Percentiles rank a stretch among this genome's conserved stretches.
Conservation (phyloP, 2,113 vertebrate species). For the Limnothrissa miodon region DNA sequence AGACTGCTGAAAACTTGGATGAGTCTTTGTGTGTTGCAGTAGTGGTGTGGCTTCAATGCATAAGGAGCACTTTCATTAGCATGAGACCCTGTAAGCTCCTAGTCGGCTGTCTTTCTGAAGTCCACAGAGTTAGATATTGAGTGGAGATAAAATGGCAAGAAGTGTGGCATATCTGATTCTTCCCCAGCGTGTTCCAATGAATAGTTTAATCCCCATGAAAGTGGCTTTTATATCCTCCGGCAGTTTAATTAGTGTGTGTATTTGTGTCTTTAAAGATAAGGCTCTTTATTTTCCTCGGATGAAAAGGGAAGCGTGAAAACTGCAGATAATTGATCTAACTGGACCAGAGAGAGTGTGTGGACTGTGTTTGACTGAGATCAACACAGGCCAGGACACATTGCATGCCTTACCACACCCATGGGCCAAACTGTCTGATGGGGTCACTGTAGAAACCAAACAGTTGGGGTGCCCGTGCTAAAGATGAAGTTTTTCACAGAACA, state of each 20-base stretch:
- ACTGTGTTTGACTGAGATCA: neutral
- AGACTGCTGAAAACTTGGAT: neutral
- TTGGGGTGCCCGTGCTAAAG: neutral
- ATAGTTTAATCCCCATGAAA: neutral
- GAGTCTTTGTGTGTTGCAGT: neutral
- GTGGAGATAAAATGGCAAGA: neutral
- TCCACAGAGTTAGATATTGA: neutral
- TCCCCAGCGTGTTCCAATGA: neutral
- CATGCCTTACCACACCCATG: neutral
- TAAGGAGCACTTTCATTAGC: neutral
- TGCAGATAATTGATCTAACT: conserved; percentile 16
- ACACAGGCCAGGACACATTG: neutral
- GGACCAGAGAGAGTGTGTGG: neutral
- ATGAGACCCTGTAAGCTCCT: neutral
- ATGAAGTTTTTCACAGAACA: neutral
- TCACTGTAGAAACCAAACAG: neutral
- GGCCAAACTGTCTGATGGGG: neutral
- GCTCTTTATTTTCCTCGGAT: neutral
- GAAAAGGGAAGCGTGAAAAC: neutral
- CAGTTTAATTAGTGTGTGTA: neutral
- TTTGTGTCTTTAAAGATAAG: conserved; percentile 4
- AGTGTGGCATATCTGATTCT: neutral
- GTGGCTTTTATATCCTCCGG: neutral
- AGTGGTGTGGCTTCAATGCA: neutral
- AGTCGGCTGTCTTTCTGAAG: neutral